phyloP scores from a whole-genome alignment of 2,888 invertebrate species.

The Leucania comma region DNA sequence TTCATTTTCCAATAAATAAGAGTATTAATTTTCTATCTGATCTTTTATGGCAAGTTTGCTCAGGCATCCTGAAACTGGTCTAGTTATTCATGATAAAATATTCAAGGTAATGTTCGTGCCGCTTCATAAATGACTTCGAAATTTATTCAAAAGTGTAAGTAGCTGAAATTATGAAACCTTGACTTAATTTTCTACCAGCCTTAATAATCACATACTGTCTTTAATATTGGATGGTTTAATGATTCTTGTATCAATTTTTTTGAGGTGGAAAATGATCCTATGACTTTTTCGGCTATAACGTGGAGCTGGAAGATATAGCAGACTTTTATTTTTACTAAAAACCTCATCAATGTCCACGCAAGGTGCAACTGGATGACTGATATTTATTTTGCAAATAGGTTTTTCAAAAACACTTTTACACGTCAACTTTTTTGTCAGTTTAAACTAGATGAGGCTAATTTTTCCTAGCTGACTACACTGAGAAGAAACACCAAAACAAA shows the following conservation, averaged over 20 bases:
- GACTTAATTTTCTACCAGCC: neutral
- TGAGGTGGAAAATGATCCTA: neutral
- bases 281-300: too few relatives aligned
- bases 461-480: too few relatives aligned
- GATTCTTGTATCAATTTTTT: too few relatives aligned
- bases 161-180: constrained; percentile 8
- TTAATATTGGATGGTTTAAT: neutral
- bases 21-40: neutral
- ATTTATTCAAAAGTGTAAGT: constrained; percentile 13
- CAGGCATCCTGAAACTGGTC: neutral
- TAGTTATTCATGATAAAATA: constrained; percentile 25
- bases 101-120: constrained; percentile 18
- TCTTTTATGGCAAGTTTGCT: constrained; percentile 5
- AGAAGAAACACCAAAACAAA: too few relatives aligned
- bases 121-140: constrained; percentile 11
- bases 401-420: too few relatives aligned
- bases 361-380: too few relatives aligned
- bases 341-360: too few relatives aligned
- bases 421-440: too few relatives aligned
- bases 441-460: too few relatives aligned
- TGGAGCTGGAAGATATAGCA: too few relatives aligned
- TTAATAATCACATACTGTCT: neutral
- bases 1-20: neutral
- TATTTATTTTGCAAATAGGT: too few relatives aligned
- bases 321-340: too few relatives aligned